Percentiles rank a stretch among this genome's conserved stretches.
Evolutionary conservation across 2,113 vertebrate genomes (phyloP).

Genomic region (Myotis davidii): DNA sequence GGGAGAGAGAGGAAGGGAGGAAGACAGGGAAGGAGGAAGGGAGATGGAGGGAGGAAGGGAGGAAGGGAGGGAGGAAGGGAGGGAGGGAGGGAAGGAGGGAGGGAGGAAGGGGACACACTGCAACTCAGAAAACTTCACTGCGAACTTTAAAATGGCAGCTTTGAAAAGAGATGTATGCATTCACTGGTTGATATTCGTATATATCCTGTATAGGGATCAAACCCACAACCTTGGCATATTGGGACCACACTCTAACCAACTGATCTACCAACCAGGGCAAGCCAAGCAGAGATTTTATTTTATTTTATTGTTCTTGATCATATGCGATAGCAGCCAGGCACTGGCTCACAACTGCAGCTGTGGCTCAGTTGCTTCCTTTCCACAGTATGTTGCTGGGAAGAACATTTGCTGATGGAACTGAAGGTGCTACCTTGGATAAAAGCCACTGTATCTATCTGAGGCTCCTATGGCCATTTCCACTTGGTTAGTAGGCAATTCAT

Average conservation of each 20-base stretch:
- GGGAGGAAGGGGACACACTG: rapidly evolving
- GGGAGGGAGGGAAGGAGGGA: no score
- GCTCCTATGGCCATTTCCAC: not conserved
- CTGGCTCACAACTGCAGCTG: not conserved
- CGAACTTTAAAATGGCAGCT: no score
- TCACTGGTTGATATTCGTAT: not conserved
- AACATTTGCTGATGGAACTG: conserved; percentile 4
- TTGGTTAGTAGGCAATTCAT: not conserved
- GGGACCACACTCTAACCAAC: not conserved
- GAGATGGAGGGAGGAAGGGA: no score
- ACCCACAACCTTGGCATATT: not conserved
- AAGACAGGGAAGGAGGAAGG: no score
- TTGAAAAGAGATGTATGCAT: no score
- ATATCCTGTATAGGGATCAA: not conserved
- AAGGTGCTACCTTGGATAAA: not conserved
- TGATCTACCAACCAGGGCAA: not conserved
- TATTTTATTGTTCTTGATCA: not conserved
- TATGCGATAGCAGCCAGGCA: not conserved
- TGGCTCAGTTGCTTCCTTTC: not conserved
- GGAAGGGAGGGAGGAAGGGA: no score
- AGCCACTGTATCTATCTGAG: not conserved
- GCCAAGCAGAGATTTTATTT: not conserved
- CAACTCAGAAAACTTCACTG: no score
- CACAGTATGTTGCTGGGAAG: not conserved
- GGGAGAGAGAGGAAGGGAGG: no score